Conservation (phyloP, 2,888 invertebrate genomes). For the Melangyna quadrimaculata region DNA sequence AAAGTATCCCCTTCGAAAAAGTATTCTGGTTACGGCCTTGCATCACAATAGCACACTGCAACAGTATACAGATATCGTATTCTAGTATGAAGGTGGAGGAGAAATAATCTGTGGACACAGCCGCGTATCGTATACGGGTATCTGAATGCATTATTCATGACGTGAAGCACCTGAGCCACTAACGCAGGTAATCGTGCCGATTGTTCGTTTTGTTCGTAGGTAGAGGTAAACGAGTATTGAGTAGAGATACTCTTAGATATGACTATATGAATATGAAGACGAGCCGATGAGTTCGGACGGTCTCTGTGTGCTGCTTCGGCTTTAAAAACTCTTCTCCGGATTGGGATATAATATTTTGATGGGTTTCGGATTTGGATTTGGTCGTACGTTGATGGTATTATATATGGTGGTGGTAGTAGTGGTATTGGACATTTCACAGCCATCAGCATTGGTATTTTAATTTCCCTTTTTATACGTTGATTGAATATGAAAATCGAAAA, state of each 20-base stretch:
- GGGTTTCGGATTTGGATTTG: constrained; percentile 68
- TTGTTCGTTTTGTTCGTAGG: constrained; percentile 40
- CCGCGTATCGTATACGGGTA: constrained; percentile 41
- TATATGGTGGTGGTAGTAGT: too few relatives aligned
- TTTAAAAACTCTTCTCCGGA: constrained; percentile 41
- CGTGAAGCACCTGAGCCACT: constrained; percentile 61
- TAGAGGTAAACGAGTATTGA: background rate
- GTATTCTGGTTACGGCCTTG: background rate
- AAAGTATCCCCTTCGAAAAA: background rate
- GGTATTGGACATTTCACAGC: constrained; percentile 33
- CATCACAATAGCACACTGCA: background rate
- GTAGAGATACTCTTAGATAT: background rate
- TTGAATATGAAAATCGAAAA: constrained; percentile 68
- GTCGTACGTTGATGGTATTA: constrained; percentile 10
- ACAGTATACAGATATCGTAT: background rate
- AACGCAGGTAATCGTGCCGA: constrained; percentile 70
- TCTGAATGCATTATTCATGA: constrained; percentile 66
- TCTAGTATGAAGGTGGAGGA: constrained; percentile 2
- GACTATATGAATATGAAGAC: background rate
- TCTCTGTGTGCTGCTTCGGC: constrained; percentile 1
- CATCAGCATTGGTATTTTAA: constrained; percentile 62
- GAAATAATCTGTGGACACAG: constrained; percentile 59
- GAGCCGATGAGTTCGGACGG: background rate
- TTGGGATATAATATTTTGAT: constrained; percentile 57
- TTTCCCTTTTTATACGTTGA: constrained; percentile 70